Evolutionary conservation across 2,888 invertebrate genomes (phyloP).

Genomic region (Agrochola litura): DNA sequence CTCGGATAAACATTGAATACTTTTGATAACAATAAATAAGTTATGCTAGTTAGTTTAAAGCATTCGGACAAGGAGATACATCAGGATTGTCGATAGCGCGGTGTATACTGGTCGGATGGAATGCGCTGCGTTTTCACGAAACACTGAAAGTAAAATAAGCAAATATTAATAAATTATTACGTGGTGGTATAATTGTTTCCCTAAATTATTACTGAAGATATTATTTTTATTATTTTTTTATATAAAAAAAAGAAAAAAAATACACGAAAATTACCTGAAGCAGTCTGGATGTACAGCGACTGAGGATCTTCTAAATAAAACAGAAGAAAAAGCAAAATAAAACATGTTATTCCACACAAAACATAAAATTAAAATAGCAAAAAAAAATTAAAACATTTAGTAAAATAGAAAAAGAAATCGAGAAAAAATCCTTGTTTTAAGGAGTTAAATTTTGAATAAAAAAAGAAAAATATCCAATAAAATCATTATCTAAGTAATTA

Average conservation of each 20-base stretch:
- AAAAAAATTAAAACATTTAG: slow-evolving; percentile 8
- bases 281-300: slow-evolving; percentile 81
- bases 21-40: slow-evolving; percentile 84
- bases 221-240: background rate
- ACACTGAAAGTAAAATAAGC: slow-evolving; percentile 76
- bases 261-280: slow-evolving; percentile 79
- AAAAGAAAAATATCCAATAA: background rate
- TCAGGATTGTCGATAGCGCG: slow-evolving; percentile 76
- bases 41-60: slow-evolving; percentile 79
- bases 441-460: background rate
- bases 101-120: slow-evolving; percentile 73
- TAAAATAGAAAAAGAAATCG: background rate
- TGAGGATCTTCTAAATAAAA: slow-evolving; percentile 78
- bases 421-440: background rate
- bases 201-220: background rate
- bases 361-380: slow-evolving; percentile 26
- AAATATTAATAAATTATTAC: background rate
- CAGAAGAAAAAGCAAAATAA: slow-evolving; percentile 75
- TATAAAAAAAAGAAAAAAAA: slow-evolving; percentile 27
- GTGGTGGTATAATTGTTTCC: background rate
- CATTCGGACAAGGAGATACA: slow-evolving; percentile 86
- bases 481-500: background rate
- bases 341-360: slow-evolving; percentile 61
- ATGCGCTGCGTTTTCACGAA: slow-evolving; percentile 70
- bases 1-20: slow-evolving; percentile 72